These are phyloP conservation scores for Peromyscus nudipes DNA, from an alignment of 2,797 vertebrate species.

Conservation along the genomic window DNA sequence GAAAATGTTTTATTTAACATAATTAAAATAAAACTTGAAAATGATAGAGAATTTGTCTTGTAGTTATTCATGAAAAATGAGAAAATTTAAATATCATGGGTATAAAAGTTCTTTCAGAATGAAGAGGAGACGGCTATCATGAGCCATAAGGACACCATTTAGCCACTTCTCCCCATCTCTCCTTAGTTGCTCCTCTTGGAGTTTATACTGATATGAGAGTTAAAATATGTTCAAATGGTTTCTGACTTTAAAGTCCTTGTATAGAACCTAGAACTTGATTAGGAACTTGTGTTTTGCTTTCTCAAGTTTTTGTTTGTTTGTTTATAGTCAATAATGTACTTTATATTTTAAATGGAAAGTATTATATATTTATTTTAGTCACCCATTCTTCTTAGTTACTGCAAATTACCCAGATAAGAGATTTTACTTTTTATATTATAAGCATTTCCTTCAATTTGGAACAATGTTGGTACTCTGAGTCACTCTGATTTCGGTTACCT, in stretches of 20 bases:
- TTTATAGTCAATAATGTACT: not conserved
- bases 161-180: not conserved
- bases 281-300: constrained; percentile 17
- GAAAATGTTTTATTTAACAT: not conserved
- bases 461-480: not conserved
- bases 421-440: not conserved
- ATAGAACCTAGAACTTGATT: not conserved
- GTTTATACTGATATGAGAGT: not conserved
- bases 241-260: not conserved
- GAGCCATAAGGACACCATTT: not conserved
- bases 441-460: not conserved
- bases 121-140: not conserved
- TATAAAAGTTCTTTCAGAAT: not conserved
- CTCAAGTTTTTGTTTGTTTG: not conserved
- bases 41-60: not conserved
- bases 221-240: not conserved
- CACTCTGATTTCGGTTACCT: not conserved
- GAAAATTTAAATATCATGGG: not conserved
- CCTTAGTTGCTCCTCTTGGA: not conserved
- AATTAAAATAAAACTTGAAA: constrained; percentile 13
- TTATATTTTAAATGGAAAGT: not conserved
- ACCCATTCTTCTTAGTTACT: not conserved
- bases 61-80: not conserved
- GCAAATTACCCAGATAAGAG: constrained; percentile 13
- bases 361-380: not conserved